Evolutionary conservation across 2,888 invertebrate genomes (phyloP).

Genomic region (Melanostoma mellinum): DNA sequence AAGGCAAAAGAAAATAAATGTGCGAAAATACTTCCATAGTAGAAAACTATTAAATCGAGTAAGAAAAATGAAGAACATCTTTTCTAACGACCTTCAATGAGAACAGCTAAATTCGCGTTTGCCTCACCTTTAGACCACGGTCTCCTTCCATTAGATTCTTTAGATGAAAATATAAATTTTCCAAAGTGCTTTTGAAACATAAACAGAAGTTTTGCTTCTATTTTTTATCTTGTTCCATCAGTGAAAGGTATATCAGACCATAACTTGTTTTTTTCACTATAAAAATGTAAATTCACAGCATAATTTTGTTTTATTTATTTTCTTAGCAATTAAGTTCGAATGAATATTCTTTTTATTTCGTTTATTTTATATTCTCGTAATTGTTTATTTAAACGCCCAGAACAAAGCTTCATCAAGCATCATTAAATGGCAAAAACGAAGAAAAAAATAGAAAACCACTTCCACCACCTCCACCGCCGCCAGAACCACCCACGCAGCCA

Average conservation of each 20-base stretch:
- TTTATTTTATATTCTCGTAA: constrained; percentile 56
- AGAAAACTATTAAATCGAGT: too few species aligned
- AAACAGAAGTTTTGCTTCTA: too few species aligned
- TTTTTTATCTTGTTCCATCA: too few species aligned
- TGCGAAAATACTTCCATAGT: too few species aligned
- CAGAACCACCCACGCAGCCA: constrained; percentile 28
- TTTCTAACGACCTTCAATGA: too few species aligned
- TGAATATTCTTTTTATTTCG: constrained; percentile 46
- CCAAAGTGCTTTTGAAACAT: constrained; percentile 11
- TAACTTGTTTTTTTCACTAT: too few species aligned
- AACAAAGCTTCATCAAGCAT: constrained; percentile 30
- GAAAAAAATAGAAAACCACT: constrained; percentile 8
- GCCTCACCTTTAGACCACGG: neutral
- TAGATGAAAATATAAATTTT: constrained; percentile 10
- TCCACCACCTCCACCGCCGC: constrained; percentile 26
- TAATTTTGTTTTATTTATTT: constrained; percentile 58
- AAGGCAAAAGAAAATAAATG: too few species aligned
- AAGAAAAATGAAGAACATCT: too few species aligned
- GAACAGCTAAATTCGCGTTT: too few species aligned
- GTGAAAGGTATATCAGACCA: too few species aligned
- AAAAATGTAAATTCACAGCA: neutral
- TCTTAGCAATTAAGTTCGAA: constrained; percentile 59
- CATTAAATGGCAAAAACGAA: constrained; percentile 9
- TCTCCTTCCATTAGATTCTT: neutral
- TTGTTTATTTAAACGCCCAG: constrained; percentile 63